These are phyloP conservation scores for Nesidiocoris tenuis DNA, from an alignment of 2,888 invertebrate genomes.

Conservation along the genomic window DNA sequence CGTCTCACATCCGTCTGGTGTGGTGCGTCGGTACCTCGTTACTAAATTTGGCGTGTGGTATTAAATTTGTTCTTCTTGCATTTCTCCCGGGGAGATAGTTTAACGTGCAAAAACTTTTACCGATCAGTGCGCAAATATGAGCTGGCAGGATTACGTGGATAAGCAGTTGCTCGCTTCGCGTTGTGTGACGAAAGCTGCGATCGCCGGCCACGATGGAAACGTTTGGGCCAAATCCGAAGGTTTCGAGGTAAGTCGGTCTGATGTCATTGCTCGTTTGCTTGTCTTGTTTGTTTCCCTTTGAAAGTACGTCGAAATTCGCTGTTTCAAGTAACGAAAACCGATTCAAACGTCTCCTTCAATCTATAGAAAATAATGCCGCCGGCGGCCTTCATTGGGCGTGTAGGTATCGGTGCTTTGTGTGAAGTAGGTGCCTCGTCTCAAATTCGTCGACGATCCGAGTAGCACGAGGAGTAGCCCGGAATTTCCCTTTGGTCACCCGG, in stretches of 20 bases:
- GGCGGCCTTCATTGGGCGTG: too few relatives aligned
- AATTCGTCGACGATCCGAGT: too few relatives aligned
- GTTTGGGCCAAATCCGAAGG: conserved; percentile 92
- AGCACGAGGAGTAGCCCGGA: too few relatives aligned
- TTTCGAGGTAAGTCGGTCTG: conserved; percentile 84
- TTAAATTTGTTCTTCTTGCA: not conserved
- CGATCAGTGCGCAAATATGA: conserved; percentile 64
- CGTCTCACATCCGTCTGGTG: conserved; percentile 34
- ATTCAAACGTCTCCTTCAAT: not conserved
- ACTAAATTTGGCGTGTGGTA: conserved; percentile 30
- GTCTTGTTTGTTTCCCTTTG: too few relatives aligned
- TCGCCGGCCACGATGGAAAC: conserved; percentile 92
- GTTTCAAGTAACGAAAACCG: too few relatives aligned
- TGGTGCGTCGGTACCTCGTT: conserved; percentile 37
- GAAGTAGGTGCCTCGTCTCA: too few relatives aligned
- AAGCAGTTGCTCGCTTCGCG: conserved; percentile 93
- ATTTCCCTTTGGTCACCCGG: too few relatives aligned
- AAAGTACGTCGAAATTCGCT: too few relatives aligned
- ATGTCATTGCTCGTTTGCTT: too few relatives aligned
- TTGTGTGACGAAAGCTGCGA: conserved; percentile 92
- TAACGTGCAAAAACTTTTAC: not conserved
- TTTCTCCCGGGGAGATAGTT: not conserved
- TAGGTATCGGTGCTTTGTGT: too few relatives aligned
- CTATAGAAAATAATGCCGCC: too few relatives aligned
- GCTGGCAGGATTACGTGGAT: conserved; percentile 98